Evolutionary conservation across 2,888 invertebrate genomes (phyloP).

Genomic region (Clusia tigrina): DNA sequence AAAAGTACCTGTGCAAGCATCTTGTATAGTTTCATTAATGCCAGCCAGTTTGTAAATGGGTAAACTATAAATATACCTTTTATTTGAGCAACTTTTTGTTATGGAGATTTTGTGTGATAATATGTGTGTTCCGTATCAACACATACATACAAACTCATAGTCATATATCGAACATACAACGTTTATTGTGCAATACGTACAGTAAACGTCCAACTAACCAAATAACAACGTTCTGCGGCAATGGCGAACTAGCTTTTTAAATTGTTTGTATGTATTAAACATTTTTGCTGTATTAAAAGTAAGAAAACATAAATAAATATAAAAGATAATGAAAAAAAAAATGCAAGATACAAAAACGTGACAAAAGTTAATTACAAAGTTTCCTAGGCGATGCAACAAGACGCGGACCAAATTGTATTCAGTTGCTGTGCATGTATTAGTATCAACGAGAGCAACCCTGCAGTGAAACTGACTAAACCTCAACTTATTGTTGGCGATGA

Average conservation of each 20-base stretch:
- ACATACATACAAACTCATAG: too few species aligned
- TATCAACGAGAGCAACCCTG: slow-evolving; percentile 4
- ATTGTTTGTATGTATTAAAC: slow-evolving; percentile 2
- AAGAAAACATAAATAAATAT: neutral
- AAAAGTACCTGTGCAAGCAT: too few species aligned
- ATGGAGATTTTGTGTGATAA: too few species aligned
- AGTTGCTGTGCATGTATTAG: neutral
- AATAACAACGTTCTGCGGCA: neutral
- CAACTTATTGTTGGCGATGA: too few species aligned
- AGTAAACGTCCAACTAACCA: neutral
- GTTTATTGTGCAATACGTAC: too few species aligned
- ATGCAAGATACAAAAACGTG: slow-evolving; percentile 42
- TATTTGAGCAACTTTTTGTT: too few species aligned
- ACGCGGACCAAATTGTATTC: neutral
- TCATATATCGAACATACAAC: too few species aligned
- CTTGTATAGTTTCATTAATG: too few species aligned
- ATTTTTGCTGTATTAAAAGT: slow-evolving; percentile 6
- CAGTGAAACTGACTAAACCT: too few species aligned
- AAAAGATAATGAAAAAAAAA: neutral
- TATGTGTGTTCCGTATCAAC: too few species aligned
- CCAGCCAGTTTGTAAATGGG: too few species aligned
- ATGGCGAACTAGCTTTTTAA: neutral
- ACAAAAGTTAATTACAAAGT: slow-evolving; percentile 61
- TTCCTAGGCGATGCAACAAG: slow-evolving; percentile 30
- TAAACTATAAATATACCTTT: too few species aligned